Base-by-base conservation (phyloP, 2,113 vertebrate species). In the Podocnemis expansa region DNA sequence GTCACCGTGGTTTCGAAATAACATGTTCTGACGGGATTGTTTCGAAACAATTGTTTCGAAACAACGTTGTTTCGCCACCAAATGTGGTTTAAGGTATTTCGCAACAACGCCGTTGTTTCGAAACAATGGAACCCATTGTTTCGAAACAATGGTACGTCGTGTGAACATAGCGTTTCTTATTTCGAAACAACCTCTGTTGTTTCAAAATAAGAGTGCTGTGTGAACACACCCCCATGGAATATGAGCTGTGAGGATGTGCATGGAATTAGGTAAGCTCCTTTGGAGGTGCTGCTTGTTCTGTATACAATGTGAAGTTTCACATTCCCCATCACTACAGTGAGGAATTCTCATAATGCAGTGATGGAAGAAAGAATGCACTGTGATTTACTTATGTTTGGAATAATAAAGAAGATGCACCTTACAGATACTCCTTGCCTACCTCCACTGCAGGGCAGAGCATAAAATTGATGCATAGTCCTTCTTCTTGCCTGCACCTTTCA, bases 281-380 rank as follows among this genome's bases (percentile, higher is more conserved):
- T 29, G 6, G 70, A 43, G n/a, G 6, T 24, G 22, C 21, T 60
- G 8, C 80, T 84, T 76, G 21, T 55, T 51, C 31, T 67, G 60
- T 17, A 16, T 67, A n/a, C 60, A n/a, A 16, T 67, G 8, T n/a
- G 60, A 67, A 67, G 60, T 5, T 47, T 34, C 29, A 52, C 0
- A 0, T 47, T 55, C 43, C 29, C 24, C 2, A 21, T 0, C 54
- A 81, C 82, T 93, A 45, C 17, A 84, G 80, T 5, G 6, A 2
- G 9, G 54, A 82, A 19, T 55, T 14, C 1, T 25, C 25, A 12
- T 3, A 12, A 10, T 86, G 73, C 9, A 55, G 22, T 21, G 54
- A 60, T 29, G 56, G 43, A 38, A 34, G 2, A 56, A 47, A 0
- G 1, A 31, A 38, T n/a, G 31, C 25, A 45, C 13, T 5, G 38